These are phyloP conservation scores for Ageneiosus marmoratus DNA, from an alignment of 2,113 vertebrate species.

Conservation along the genomic window DNA sequence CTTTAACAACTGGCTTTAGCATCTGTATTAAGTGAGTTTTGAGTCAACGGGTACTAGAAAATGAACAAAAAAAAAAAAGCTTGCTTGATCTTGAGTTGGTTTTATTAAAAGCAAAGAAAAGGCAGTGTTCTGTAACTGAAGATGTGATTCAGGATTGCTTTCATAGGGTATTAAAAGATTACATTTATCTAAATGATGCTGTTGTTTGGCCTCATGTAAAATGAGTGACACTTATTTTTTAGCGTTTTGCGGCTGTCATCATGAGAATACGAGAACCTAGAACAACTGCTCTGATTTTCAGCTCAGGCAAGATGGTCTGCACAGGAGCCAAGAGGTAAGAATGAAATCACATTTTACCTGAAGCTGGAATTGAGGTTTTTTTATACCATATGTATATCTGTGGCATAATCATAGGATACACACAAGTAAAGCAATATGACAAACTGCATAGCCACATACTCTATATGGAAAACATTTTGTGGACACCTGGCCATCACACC, in stretches of 20 bases:
- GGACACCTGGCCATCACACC: not conserved
- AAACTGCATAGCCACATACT: not conserved
- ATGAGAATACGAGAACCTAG: constrained; percentile 99
- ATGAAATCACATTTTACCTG: not conserved
- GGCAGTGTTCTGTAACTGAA: not conserved
- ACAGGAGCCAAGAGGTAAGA: constrained; percentile 95
- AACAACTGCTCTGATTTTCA: constrained; percentile 97
- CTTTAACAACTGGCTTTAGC: not conserved
- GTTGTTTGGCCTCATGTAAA: not conserved
- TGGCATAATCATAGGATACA: not conserved
- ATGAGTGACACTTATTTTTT: constrained; percentile 45
- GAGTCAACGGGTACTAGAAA: not conserved
- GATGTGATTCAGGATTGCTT: not conserved
- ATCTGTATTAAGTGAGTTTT: not conserved
- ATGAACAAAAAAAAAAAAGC: not conserved
- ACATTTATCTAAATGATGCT: not conserved
- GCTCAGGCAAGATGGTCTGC: constrained; percentile 99
- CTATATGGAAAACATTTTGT: not conserved
- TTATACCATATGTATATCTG: not conserved
- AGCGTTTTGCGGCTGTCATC: constrained; percentile 99
- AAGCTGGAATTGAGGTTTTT: not conserved
- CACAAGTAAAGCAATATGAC: not conserved
- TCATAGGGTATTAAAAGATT: not conserved
- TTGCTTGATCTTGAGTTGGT: not conserved
- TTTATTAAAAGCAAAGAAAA: not conserved